Conservation (phyloP, 2,888 invertebrate genomes). For the Idaea aversata region DNA sequence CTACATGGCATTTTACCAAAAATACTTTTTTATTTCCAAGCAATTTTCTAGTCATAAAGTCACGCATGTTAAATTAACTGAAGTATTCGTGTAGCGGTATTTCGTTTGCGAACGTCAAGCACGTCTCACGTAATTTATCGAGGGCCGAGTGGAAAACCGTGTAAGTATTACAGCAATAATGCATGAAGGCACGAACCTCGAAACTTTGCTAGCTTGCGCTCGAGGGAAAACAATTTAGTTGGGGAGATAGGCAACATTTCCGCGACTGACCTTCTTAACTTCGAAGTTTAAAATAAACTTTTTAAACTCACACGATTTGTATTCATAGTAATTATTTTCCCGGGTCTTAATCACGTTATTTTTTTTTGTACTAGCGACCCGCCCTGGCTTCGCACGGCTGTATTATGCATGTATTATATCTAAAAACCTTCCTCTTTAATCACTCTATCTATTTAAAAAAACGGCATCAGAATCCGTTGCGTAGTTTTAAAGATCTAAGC, state of each 20-base stretch:
- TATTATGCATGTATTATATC: too few relatives aligned
- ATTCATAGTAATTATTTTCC: too few relatives aligned
- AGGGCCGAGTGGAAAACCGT: constrained; percentile 64
- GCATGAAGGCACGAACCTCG: constrained; percentile 16
- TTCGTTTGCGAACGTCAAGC: constrained; percentile 53
- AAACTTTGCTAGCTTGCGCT: not conserved
- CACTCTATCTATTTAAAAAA: too few relatives aligned
- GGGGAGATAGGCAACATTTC: not conserved
- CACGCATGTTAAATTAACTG: too few relatives aligned
- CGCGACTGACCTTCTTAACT: not conserved
- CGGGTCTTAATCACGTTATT: too few relatives aligned
- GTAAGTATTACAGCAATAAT: constrained; percentile 53
- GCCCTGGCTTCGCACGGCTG: too few relatives aligned
- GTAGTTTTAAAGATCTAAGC: too few relatives aligned
- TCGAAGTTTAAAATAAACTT: too few relatives aligned
- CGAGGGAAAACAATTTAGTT: not conserved
- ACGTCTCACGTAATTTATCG: constrained; percentile 62
- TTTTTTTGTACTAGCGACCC: too few relatives aligned
- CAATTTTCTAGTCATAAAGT: constrained; percentile 6
- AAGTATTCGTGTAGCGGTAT: not conserved
- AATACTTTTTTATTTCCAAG: constrained; percentile 6
- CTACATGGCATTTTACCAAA: not conserved
- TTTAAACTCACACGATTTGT: too few relatives aligned
- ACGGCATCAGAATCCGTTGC: too few relatives aligned
- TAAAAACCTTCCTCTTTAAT: too few relatives aligned